Conservation (phyloP, 2,797 vertebrate species). For the Threskiornis aethiopicus region DNA sequence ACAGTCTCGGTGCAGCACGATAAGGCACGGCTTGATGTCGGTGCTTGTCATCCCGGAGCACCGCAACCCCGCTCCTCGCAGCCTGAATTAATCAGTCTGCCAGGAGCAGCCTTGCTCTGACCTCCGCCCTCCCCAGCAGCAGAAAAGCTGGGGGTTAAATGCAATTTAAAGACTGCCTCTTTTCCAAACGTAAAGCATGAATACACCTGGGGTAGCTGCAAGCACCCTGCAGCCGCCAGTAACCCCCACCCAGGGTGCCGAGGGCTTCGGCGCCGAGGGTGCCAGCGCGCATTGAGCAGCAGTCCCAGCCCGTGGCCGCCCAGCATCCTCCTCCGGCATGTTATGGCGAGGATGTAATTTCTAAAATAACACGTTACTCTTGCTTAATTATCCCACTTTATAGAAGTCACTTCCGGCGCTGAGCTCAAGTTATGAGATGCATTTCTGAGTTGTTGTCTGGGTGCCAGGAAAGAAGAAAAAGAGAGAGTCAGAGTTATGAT, state of each 20-base stretch:
- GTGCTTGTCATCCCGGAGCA: background rate
- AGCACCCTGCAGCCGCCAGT: background rate
- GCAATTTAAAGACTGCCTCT: background rate
- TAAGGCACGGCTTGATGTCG: background rate
- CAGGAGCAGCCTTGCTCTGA: constrained; percentile 22
- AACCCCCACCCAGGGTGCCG: background rate
- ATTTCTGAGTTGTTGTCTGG: constrained; percentile 34
- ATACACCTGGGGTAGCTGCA: background rate
- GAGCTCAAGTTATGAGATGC: constrained; percentile 26
- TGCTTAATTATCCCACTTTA: constrained; percentile 58
- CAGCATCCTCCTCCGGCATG: background rate
- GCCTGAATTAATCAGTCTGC: constrained; percentile 23
- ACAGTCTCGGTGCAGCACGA: background rate
- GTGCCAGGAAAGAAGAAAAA: constrained; percentile 50
- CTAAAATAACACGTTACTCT: constrained; percentile 59
- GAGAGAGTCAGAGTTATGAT: constrained; percentile 39
- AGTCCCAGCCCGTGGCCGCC: background rate
- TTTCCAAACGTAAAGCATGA: background rate
- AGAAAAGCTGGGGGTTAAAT: background rate
- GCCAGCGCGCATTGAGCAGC: background rate
- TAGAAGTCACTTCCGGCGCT: constrained; percentile 51
- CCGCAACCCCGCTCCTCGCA: background rate
- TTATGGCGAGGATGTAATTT: constrained; percentile 57
- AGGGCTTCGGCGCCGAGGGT: background rate
- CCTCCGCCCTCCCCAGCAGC: background rate